These are phyloP conservation scores for Benitochromis conjunctus DNA, from an alignment of 2,113 vertebrate genomes.

Conservation along the genomic window DNA sequence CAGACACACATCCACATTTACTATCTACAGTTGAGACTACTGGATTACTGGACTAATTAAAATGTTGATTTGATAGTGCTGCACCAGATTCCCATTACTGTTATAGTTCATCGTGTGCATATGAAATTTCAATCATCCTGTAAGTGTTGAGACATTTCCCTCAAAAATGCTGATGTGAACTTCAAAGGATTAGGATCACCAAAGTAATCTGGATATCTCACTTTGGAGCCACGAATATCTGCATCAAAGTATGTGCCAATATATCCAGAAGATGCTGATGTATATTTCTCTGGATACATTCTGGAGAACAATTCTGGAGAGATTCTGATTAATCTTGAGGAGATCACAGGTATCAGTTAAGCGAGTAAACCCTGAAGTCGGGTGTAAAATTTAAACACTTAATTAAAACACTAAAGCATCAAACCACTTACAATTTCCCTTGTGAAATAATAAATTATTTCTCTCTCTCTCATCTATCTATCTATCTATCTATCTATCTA, in stretches of 20 bases:
- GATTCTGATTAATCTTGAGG: not conserved
- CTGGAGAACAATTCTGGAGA: not conserved
- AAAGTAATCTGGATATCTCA: not conserved
- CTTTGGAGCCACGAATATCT: not conserved
- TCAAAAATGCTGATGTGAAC: not conserved
- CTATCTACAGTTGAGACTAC: not conserved
- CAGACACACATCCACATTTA: not conserved
- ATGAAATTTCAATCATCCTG: not conserved
- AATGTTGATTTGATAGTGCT: not conserved
- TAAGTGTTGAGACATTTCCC: not conserved
- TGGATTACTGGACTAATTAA: not conserved
- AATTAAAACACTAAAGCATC: not conserved
- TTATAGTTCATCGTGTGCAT: not conserved
- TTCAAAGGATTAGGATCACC: not conserved
- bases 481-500: no score
- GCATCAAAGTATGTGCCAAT: not conserved
- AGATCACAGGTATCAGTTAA: not conserved
- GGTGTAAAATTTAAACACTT: not conserved
- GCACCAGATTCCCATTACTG: not conserved
- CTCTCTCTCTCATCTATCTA: no score
- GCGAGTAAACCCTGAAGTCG: not conserved
- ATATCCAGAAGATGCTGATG: not conserved
- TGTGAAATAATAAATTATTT: no score
- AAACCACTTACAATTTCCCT: no score
- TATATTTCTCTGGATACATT: not conserved